Conservation (phyloP, 2,888 invertebrate species). For the Eupsilia transversa region DNA sequence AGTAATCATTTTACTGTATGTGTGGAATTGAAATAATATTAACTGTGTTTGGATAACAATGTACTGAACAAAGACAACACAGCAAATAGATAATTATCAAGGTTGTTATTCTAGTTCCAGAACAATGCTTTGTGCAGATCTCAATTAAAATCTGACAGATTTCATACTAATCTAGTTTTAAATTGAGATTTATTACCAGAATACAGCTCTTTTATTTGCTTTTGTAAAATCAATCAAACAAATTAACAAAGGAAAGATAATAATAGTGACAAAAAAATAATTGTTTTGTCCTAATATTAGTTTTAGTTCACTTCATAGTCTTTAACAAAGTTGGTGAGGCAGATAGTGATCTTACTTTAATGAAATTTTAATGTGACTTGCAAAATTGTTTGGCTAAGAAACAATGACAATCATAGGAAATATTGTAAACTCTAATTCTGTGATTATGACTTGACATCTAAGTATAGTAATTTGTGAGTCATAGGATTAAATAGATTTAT, state of each 20-base stretch:
- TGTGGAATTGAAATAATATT: not conserved
- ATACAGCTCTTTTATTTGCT: not conserved
- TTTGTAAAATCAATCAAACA: not conserved
- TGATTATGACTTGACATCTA: conserved; percentile 9
- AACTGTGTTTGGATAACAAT: not conserved
- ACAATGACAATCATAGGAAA: conserved; percentile 15
- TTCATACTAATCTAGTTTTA: not conserved
- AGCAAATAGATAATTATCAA: not conserved
- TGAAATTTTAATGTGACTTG: not conserved
- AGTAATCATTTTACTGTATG: not conserved
- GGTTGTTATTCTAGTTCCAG: not conserved
- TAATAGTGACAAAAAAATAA: not conserved
- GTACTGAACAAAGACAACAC: not conserved
- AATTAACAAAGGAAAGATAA: not conserved
- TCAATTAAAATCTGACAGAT: not conserved
- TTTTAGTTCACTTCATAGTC: not conserved
- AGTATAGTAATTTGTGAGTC: conserved; percentile 19
- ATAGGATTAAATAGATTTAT: not conserved
- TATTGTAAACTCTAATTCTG: conserved; percentile 11
- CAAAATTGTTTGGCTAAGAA: not conserved
- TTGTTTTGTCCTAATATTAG: not conserved
- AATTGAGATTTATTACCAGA: conserved; percentile 1
- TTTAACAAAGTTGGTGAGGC: not conserved
- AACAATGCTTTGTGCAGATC: not conserved
- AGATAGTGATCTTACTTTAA: not conserved